Conservation (phyloP, 2,797 vertebrate genomes). For the Ctenochaetus hawaiiensis region DNA sequence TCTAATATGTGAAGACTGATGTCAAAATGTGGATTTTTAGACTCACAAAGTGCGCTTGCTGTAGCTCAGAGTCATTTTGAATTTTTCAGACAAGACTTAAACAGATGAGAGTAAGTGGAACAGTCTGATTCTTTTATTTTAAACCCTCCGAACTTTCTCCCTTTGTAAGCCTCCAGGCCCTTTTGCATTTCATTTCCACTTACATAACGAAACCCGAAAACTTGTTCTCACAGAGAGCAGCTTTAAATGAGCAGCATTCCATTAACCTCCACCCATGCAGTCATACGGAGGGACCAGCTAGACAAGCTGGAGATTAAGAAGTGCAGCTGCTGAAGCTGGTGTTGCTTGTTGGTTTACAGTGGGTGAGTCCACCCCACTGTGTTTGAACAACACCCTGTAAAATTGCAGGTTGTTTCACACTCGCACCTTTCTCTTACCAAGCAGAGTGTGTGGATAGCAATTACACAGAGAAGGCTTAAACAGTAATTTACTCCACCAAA, state of each 20-base stretch:
- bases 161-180: slow-evolving; percentile 29
- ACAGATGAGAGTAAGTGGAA: not conserved
- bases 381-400: slow-evolving; percentile 69
- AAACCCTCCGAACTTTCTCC: slow-evolving; percentile 19
- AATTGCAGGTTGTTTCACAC: slow-evolving; percentile 58
- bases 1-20: not conserved
- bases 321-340: slow-evolving; percentile 49
- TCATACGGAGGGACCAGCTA: slow-evolving; percentile 62
- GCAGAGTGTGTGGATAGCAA: slow-evolving; percentile 32
- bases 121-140: slow-evolving; percentile 8
- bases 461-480: slow-evolving; percentile 50
- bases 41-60: not conserved
- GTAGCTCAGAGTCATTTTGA: slow-evolving; percentile 3
- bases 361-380: slow-evolving; percentile 63
- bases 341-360: slow-evolving; percentile 51
- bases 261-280: slow-evolving; percentile 57
- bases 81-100: not conserved
- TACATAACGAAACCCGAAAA: slow-evolving; percentile 52
- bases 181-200: slow-evolving; percentile 53
- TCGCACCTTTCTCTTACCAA: slow-evolving; percentile 34
- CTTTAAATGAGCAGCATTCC: slow-evolving; percentile 41
- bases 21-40: slow-evolving; percentile 4
- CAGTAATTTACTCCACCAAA: slow-evolving; percentile 57
- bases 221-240: slow-evolving; percentile 48
- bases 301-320: slow-evolving; percentile 70